Evolutionary conservation across 2,113 vertebrate genomes (phyloP).

Genomic region (Psammodynastes pulverulentus): DNA sequence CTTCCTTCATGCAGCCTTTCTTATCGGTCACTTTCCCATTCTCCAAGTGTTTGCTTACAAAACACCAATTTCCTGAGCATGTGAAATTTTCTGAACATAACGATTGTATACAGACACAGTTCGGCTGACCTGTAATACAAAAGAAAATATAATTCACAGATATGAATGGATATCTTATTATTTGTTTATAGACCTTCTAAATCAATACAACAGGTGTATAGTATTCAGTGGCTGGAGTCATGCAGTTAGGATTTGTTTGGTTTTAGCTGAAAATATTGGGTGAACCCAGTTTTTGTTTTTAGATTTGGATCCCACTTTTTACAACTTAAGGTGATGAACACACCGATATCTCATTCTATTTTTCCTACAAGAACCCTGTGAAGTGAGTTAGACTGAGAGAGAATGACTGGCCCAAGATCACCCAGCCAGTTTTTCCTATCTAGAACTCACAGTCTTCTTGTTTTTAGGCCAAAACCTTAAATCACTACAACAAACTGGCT

Average conservation of each 20-base stretch:
- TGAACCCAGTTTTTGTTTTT: neutral
- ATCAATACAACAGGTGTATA: neutral
- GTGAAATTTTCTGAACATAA: conserved; percentile 35
- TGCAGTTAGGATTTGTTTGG: neutral
- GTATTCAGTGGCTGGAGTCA: neutral
- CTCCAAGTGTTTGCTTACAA: conserved; percentile 52
- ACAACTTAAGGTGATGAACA: no score
- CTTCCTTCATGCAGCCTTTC: conserved; percentile 55
- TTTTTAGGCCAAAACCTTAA: no score
- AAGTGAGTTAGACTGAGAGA: no score
- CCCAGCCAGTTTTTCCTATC: no score
- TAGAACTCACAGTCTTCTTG: no score
- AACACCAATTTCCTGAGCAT: conserved; percentile 62
- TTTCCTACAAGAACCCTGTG: no score
- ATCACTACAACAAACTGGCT: no score
- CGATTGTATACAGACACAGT: conserved; percentile 28
- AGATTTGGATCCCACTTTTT: no score
- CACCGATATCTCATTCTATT: no score
- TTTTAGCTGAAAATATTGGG: neutral
- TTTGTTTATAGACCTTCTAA: neutral
- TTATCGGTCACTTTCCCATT: conserved; percentile 16
- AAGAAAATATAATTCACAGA: neutral
- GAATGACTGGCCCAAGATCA: no score
- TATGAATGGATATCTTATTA: neutral
- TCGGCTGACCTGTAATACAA: neutral